Percentiles rank a stretch among this genome's conserved stretches.
phyloP scores from a whole-genome alignment of 2,888 invertebrate genomes.

The Maniola hyperantus region DNA sequence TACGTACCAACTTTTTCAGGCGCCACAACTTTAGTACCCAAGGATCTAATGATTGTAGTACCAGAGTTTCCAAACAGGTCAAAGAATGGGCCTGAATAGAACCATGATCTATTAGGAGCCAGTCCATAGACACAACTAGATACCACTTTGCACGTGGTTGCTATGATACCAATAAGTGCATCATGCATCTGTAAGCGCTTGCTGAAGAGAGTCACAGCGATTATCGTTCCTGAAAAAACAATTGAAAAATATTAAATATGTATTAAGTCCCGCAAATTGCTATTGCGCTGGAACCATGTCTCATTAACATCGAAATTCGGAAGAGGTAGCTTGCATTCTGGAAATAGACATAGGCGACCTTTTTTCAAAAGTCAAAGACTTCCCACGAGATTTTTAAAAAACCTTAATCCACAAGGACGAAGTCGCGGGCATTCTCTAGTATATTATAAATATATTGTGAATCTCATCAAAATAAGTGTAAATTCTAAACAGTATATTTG shows the following conservation, averaged over 20 bases:
- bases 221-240: constrained; percentile 64
- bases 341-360: no score
- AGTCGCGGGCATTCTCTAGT: no score
- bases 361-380: no score
- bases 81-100: constrained; percentile 70
- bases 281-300: no score
- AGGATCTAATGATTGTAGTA: constrained; percentile 79
- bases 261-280: no score
- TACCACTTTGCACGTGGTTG: constrained; percentile 70
- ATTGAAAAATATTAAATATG: not conserved
- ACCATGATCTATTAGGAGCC: constrained; percentile 67
- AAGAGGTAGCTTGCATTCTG: no score
- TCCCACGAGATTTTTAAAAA: no score
- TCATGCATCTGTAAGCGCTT: constrained; percentile 74
- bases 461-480: no score
- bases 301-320: no score
- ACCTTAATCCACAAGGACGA: no score
- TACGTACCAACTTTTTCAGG: constrained; percentile 75
- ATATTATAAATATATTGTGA: no score
- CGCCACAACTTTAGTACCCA: constrained; percentile 81
- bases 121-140: constrained; percentile 70
- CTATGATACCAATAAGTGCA: constrained; percentile 70
- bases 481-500: no score
- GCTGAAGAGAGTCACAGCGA: constrained; percentile 73
- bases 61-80: constrained; percentile 80